Base-by-base conservation (phyloP, 1,140 invertebrate genomes). In the Lasaia peninsularis region DNA sequence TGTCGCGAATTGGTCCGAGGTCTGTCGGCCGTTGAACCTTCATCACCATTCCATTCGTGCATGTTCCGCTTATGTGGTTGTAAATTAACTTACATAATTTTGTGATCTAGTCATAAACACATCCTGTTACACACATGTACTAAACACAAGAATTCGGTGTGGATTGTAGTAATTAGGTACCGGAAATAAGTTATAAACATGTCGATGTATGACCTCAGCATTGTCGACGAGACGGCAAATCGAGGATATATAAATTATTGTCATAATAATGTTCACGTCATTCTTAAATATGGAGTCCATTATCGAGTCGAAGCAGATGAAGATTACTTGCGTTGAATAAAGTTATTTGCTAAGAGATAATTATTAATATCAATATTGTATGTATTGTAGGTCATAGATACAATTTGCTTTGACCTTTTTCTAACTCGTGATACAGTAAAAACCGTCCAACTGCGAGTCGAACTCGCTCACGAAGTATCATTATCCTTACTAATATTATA, bases 1-100 rank as follows among this genome's bases (percentile, higher is more conserved):
- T 83, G 83, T 88, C 83, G 82, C 81, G 83, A 88, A 88, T 88
- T 88, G 82, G 86, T 84, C 73, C 86, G 86, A 86, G 86, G 86
- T 81, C 79, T 67, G 63, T 49, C 70, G 83, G 78, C 69, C 81
- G 63, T 74, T 84, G 85, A 88, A 80, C 82, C 62, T 64, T 56
- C 66, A 68, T 66, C 69, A 80, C 73, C 74, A 78, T 71, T 82
- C 71, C 63, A 75, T 68, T 75, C 63, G 63, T 70, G 71, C 53
- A 62, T 58, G 60, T 70, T 63, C 58, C 57, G 55, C 32, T 55
- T 33, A 44, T 54, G 28, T 34, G 50, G 50, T 55, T 24, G 33
- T 53, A 58, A 44, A 55, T 28, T 40, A 55, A 55, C 20, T 40
- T 40, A 40, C 16, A 20, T 20, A 11, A 44, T 44, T 4, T 11